Base-by-base conservation (phyloP, 2,797 vertebrate genomes). In the Anguilla pacifica region DNA sequence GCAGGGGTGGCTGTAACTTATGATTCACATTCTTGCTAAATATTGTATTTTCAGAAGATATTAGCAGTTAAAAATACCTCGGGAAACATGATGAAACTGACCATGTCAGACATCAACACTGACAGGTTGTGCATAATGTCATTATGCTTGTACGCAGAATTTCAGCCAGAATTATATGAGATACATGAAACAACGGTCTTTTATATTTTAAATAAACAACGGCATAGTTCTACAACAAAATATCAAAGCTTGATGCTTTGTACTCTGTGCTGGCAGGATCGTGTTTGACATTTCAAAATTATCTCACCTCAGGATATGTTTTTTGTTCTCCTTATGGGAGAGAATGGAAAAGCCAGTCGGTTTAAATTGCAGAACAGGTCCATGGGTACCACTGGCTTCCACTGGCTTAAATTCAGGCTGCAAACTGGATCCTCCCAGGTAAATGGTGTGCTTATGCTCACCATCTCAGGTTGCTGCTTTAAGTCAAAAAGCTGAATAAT, bases 271-370 rank as follows among this genome's bases (percentile, higher is more conserved):
- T 53, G 49, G 67, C 46, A 86, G 74, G 51, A 79, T 79, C 43
- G 72, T 59, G 53, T 86, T 86, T 86, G 31, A 61, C 53, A 81
- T 81, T 59, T 59, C 86, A 57, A 79, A 59, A 61, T 86, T 19
- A 81, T 79, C 86, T 86, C 31, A 11, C 72, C 13, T 57, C 28
- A 28, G 51, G 46, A 77, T 15, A 57, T 22, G 39, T 67, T 70
- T 77, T 74, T 28, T 55, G 10, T 59, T 22, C 70, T 79, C 31
- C 17, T 9, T 4, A 72, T 39, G 49, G 46, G 70, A 55, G 46
- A 77, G 39, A 22, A 72, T 55, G 35, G 13, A 86, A 74, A 86
- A 19, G 19, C 28, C 28, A 39, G 15, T 53, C 72, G 5, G 7
- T 77, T 79, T 35, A 59, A 86, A 86, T 28, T 17, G 43, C 19